These are phyloP conservation scores for Oceanites oceanicus DNA, from an alignment of 2,113 vertebrate species.

Conservation along the genomic window DNA sequence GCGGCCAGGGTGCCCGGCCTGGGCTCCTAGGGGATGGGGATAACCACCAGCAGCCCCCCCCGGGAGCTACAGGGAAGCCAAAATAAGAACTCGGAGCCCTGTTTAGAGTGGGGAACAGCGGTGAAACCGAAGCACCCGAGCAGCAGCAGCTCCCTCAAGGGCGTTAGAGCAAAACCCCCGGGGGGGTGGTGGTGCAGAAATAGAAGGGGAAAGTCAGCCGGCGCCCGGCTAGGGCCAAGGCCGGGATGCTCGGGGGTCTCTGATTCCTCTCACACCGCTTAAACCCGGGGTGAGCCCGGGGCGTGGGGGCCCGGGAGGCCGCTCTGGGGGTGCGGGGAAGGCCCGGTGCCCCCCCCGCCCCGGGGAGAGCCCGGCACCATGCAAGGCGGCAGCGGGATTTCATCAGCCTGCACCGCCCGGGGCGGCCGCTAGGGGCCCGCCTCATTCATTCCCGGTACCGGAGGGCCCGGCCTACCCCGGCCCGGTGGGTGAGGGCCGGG, in stretches of 20 bases:
- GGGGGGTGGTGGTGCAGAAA: not conserved
- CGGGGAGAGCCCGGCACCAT: not conserved
- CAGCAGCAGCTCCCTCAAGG: not conserved
- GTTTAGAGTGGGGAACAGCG: fast-evolving
- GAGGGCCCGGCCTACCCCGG: no score
- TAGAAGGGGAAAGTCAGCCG: fast-evolving
- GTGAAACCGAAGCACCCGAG: not conserved
- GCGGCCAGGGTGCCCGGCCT: fast-evolving
- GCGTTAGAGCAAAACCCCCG: not conserved
- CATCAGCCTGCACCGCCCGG: constrained; percentile 72
- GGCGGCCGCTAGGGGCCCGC: constrained; percentile 36
- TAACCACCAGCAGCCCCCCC: not conserved
- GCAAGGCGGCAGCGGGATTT: constrained; percentile 68
- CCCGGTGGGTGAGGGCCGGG: no score
- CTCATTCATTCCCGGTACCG: not conserved
- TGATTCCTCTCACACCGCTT: not conserved
- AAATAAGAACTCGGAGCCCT: fast-evolving
- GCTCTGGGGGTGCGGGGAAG: not conserved
- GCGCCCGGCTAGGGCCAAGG: no score
- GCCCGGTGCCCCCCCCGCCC: no score
- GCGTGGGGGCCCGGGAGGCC: fast-evolving
- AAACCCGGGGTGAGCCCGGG: fast-evolving
- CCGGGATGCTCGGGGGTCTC: not conserved
- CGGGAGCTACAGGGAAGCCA: not conserved
- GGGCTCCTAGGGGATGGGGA: not conserved